Evolutionary conservation across 1,140 invertebrate species (phyloP).

Genomic region (Pissodes strobi): DNA sequence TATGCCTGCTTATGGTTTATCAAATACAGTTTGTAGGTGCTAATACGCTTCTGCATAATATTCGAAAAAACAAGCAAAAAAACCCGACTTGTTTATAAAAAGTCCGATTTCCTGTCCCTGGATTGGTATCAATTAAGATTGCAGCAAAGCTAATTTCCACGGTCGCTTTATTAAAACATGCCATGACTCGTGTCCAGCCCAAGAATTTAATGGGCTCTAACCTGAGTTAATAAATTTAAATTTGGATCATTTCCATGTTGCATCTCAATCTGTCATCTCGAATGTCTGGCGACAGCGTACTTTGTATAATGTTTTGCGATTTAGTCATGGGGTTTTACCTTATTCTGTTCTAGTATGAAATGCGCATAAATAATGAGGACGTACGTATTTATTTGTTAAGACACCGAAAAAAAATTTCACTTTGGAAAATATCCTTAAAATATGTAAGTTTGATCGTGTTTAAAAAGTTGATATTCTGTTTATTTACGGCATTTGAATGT

Average conservation of each 20-base stretch:
- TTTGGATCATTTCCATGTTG: slow-evolving; percentile 31
- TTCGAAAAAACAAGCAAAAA: neutral
- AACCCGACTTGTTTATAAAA: neutral
- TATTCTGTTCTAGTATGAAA: too few relatives aligned
- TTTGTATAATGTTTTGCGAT: too few relatives aligned
- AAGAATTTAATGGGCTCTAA: slow-evolving; percentile 26
- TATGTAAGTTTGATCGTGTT: too few relatives aligned
- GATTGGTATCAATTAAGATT: slow-evolving; percentile 29
- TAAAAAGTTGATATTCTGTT: too few relatives aligned
- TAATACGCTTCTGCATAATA: too few relatives aligned
- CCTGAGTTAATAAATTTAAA: slow-evolving; percentile 29
- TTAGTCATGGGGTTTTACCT: too few relatives aligned
- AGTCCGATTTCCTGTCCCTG: slow-evolving; percentile 28
- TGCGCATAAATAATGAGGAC: too few relatives aligned
- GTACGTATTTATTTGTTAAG: too few relatives aligned
- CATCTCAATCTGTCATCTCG: slow-evolving; percentile 24
- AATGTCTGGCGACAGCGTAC: slow-evolving; percentile 16
- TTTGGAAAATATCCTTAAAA: too few relatives aligned
- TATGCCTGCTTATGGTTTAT: too few relatives aligned
- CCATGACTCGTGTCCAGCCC: slow-evolving; percentile 26
- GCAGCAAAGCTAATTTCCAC: slow-evolving; percentile 29
- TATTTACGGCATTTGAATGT: neutral
- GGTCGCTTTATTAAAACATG: slow-evolving; percentile 28
- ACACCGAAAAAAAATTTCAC: too few relatives aligned
- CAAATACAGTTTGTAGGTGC: too few relatives aligned